Evolutionary conservation across 2,797 vertebrate species (phyloP).

Genomic region (Xyrichtys novacula): DNA sequence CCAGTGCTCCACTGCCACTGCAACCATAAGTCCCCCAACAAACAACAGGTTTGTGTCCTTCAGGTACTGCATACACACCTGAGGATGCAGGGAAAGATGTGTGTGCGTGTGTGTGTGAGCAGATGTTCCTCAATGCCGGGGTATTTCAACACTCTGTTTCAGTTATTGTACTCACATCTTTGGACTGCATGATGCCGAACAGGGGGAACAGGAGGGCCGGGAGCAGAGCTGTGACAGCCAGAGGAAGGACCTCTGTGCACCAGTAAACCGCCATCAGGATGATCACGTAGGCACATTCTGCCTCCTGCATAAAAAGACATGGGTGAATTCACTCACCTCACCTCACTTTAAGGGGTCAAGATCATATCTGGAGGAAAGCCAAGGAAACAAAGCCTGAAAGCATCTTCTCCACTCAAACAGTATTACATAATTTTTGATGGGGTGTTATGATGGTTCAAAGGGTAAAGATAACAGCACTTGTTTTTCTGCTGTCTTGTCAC

Average conservation of each 20-base stretch:
- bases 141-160: neutral
- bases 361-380: neutral
- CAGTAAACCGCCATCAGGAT: constrained; percentile 95
- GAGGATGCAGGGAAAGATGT: constrained; percentile 23
- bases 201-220: constrained; percentile 93
- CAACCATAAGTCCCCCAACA: constrained; percentile 93
- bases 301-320: constrained; percentile 84
- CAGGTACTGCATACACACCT: constrained; percentile 97
- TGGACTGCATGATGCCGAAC: constrained; percentile 92
- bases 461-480: constrained; percentile 38
- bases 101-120: neutral
- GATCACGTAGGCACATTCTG: constrained; percentile 92
- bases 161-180: constrained; percentile 81
- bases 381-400: neutral
- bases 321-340: neutral
- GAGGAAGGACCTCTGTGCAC: constrained; percentile 95
- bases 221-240: constrained; percentile 92
- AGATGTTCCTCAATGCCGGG: neutral
- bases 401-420: no score
- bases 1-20: constrained; percentile 95
- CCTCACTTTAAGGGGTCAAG: neutral
- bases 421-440: constrained; percentile 19
- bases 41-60: constrained; percentile 97
- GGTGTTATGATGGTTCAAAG: constrained; percentile 48
- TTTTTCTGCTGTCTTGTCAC: constrained; percentile 5